Evolutionary conservation across 2,797 vertebrate genomes (phyloP), one percentile per base, ranked within the genome.

Genomic region (Cuculus canorus): DNA sequence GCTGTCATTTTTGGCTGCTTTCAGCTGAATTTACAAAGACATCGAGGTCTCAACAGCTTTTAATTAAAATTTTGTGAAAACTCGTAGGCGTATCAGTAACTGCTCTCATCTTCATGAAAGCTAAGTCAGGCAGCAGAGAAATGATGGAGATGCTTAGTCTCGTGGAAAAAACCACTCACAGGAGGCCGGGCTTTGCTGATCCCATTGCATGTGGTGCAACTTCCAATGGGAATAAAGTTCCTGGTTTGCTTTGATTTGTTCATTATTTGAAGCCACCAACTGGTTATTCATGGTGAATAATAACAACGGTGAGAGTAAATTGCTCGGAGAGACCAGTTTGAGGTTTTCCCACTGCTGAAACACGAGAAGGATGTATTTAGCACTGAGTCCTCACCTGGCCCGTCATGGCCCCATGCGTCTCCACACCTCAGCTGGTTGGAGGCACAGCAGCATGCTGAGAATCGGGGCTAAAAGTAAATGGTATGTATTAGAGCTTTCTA

Each of bases 361-460:
- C 2, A 6, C 0, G 10, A 39, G 39, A 7, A 2, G 1, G 17
- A 17, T 9, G 17, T 27, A 5, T 35, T 72, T 53, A 30, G 61
- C 39, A 19, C 5, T 7, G 32, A 64, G 60, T 65, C 2, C n/a
- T 25, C 5, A 27, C 12, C 43, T 18, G 45, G 76, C 41, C 17
- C 27, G 7, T 13, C 5, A 32, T 13, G 23, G 12, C 35, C 21
- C 15, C 19, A 30, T 3, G 5, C 25, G 5, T 53, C 33, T 37
- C 59, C 35, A 33, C 0, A 2, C 23, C 12, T 27, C 3, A 1
- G 61, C 8, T 22, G 28, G 4, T 27, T 8, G 11, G 35, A 16
- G 10, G 73, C 45, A 14, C 37, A 57, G 8, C 25, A 24, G 10
- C 3, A 2, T 2, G 27, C 17, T 27, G 9, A 43, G 33, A 66